These are phyloP conservation scores for Heliconius sara DNA, from an alignment of 2,888 invertebrate genomes.

Conservation along the genomic window DNA sequence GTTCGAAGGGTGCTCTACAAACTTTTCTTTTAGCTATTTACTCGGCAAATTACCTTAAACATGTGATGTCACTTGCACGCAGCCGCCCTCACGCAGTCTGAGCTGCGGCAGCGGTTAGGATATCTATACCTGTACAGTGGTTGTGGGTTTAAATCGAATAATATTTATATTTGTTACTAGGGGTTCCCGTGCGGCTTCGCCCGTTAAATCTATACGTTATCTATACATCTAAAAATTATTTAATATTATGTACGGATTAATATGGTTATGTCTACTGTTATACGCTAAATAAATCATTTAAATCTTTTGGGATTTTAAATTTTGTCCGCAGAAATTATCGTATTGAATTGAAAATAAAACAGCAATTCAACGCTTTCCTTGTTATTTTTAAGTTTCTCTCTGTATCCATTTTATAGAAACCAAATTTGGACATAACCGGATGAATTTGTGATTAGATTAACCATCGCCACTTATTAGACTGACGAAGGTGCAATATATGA, in stretches of 20 bases:
- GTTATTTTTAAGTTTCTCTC: neutral
- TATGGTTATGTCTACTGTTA: too few species aligned
- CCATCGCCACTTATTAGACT: neutral
- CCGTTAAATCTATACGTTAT: neutral
- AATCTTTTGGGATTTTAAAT: too few species aligned
- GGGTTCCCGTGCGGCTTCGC: neutral
- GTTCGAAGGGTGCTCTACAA: neutral
- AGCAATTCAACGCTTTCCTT: too few species aligned
- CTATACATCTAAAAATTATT: too few species aligned
- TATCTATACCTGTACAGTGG: neutral
- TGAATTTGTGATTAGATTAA: neutral
- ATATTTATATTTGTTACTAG: neutral
- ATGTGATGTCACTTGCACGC: constrained; percentile 8
- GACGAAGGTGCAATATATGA: constrained; percentile 12
- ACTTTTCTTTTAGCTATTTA: neutral
- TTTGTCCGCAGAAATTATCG: too few species aligned
- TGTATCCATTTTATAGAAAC: neutral
- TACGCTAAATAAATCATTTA: too few species aligned
- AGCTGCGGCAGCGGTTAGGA: neutral
- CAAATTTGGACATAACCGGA: neutral
- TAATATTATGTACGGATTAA: too few species aligned
- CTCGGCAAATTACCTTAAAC: neutral
- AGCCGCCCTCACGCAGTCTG: neutral
- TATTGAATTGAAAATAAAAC: too few species aligned
- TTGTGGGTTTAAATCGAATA: neutral